phyloP scores from a whole-genome alignment of 2,797 vertebrate species.

The Cynopterus sphinx region DNA sequence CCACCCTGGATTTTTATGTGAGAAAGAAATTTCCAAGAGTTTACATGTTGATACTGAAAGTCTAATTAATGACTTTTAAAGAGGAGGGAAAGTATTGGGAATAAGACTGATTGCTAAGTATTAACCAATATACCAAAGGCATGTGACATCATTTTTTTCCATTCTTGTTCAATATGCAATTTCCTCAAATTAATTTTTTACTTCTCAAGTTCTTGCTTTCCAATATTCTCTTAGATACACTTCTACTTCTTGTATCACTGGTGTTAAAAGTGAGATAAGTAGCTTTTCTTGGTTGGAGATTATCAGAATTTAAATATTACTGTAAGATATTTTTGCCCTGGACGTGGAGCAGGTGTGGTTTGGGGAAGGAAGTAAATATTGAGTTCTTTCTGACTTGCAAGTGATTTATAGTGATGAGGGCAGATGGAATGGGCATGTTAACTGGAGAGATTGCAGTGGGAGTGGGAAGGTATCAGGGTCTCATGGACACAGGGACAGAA shows the following conservation, averaged over 20 bases:
- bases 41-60: not conserved
- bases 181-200: not conserved
- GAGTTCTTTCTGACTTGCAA: not conserved
- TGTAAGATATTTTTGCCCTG: not conserved
- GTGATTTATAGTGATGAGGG: not conserved
- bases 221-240: not conserved
- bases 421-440: not conserved
- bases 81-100: not conserved
- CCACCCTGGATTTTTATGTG: not conserved
- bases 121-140: not conserved
- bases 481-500: not conserved
- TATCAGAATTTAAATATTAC: not conserved
- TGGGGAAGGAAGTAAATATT: accelerated
- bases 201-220: not conserved
- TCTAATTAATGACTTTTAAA: not conserved
- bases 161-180: not conserved
- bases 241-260: not conserved
- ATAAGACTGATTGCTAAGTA: not conserved
- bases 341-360: not conserved
- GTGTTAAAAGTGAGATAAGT: not conserved
- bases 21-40: not conserved
- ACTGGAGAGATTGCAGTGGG: no score
- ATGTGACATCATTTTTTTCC: not conserved
- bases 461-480: not conserved
- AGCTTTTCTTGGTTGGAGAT: not conserved